Evolutionary conservation across 92 coral and sea anemone species (phyloP), one percentile per base, ranked within the genome.

Genomic region (Phenganax stokvisi): DNA sequence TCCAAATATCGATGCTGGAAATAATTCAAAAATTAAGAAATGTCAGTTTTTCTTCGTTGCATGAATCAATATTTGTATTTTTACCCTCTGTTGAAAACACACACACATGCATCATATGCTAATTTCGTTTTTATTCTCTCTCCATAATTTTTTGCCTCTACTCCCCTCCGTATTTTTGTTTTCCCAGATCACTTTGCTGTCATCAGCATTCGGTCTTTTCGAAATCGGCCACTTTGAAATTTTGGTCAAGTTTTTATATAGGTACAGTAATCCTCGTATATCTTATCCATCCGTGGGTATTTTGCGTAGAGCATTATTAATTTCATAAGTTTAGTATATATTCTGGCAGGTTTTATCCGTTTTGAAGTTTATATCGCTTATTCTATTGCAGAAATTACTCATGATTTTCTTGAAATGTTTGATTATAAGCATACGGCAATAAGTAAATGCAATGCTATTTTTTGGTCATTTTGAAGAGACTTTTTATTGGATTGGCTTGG

Each of bases 221-320:
- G 61, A 28, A 37, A 68, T 57, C 53, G 83, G 83, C 83, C 83
- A 79, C 53, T 8, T 62, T 79, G 57, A 63, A 79, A 63, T 20
- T 79, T 79, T 37, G 83, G 10, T 20, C 12, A 1, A 79, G 51
- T 63, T 53, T 63, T 6, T 30, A 47, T 52, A 28, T 51, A 79
- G 74, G 73, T 63, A 55, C 17, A 52, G 74, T 13, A 79, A 79
- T 79, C 83, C 73, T 4, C 65, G 8, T 17, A 79, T 79, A 30
- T 79, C 68, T 13, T 79, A 3, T 30, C 61, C 83, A 79, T 79
- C 83, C 28, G n/a, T 12, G 1, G 20, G 1, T 28, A 9, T 79
- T 47, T 52, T 16, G 6, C 27, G 3, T 7, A 44, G 51, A 16
- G n/a, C 16, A 10, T 51, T 51, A 20, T 3, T 12, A 27, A 30